Evolutionary conservation across 2,797 vertebrate genomes (phyloP).

Genomic region (Neopelma chrysocephalum): DNA sequence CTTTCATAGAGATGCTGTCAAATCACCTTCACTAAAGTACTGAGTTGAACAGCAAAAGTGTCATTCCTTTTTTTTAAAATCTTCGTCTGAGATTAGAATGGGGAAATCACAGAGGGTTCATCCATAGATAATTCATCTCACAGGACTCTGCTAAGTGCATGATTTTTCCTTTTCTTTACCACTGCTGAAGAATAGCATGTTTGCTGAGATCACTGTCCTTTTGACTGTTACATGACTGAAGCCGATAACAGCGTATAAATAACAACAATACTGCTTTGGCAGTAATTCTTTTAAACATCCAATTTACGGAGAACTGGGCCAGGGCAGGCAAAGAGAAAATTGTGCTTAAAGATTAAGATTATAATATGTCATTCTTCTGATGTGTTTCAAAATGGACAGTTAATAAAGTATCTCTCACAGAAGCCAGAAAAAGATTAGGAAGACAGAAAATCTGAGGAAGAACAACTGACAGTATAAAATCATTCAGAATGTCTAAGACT

Average conservation of each 20-base stretch:
- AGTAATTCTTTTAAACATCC: background rate
- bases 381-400: background rate
- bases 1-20: constrained; percentile 17
- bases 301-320: background rate
- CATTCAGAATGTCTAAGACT: background rate
- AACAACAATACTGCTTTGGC: background rate
- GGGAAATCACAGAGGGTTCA: background rate
- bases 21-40: background rate
- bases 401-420: background rate
- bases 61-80: background rate
- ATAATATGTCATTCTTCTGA: background rate
- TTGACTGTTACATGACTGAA: background rate
- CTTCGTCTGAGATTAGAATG: background rate
- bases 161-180: background rate
- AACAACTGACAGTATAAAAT: background rate
- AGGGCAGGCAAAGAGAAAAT: background rate
- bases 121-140: background rate
- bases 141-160: background rate
- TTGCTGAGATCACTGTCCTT: background rate
- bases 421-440: background rate
- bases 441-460: background rate
- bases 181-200: background rate
- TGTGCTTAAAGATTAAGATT: background rate
- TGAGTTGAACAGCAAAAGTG: background rate
- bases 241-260: background rate